A percentile compares a stretch with the other conserved stretches of the same genome.
Evolutionary conservation across 1,140 invertebrate genomes (phyloP).

Genomic region (Drosophila setifemur): DNA sequence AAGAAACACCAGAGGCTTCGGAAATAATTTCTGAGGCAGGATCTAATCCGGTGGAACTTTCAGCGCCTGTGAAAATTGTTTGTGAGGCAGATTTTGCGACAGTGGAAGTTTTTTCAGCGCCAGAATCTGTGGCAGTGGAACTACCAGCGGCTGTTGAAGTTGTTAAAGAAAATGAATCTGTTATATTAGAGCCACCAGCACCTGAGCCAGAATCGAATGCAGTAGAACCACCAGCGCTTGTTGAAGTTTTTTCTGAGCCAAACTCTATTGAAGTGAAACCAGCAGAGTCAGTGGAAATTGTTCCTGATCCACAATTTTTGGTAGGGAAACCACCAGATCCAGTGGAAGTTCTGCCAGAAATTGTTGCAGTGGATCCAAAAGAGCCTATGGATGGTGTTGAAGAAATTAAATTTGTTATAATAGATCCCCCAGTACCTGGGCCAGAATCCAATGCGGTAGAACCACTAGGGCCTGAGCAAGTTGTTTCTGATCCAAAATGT

Average conservation of each 20-base stretch:
- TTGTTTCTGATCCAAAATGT: too few species aligned
- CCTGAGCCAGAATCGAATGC: too few species aligned
- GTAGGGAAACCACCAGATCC: neutral
- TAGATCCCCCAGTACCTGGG: neutral
- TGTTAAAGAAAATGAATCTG: neutral
- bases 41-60: neutral
- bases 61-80: neutral
- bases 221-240: neutral
- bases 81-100: neutral
- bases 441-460: too few species aligned
- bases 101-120: neutral
- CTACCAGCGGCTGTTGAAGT: neutral
- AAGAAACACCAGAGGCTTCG: too few species aligned
- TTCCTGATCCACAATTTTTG: neutral
- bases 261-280: neutral
- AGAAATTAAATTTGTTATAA: too few species aligned
- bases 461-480: too few species aligned
- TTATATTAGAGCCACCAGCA: too few species aligned
- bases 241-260: neutral
- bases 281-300: neutral
- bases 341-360: neutral
- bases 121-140: neutral
- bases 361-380: neutral
- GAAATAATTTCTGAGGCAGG: neutral
- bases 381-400: neutral